A percentile compares a stretch with the other conserved stretches of the same genome.
Conservation (phyloP, 1,140 invertebrate genomes). For the Daktulosphaira vitifoliae region DNA sequence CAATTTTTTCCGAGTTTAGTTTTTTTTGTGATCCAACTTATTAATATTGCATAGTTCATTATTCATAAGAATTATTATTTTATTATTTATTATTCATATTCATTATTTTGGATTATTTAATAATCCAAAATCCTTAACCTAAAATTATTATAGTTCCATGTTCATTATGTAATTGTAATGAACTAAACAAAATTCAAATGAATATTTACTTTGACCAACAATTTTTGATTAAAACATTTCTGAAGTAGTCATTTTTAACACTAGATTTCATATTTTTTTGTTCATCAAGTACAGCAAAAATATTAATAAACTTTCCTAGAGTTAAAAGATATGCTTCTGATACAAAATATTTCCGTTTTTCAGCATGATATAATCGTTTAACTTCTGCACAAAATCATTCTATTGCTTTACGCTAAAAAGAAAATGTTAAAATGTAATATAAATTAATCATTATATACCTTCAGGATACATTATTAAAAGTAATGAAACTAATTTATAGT, state of each 20-base stretch:
- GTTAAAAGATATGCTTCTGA: constrained; percentile 97
- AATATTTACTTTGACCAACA: constrained; percentile 88
- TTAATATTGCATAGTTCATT: constrained; percentile 90
- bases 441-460: not conserved
- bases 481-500: no score
- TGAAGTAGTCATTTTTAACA: constrained; percentile 99
- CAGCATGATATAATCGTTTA: constrained; percentile 87
- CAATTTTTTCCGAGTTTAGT: constrained; percentile 87
- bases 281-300: constrained; percentile 99
- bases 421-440: constrained; percentile 13
- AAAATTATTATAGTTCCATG: not conserved
- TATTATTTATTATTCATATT: constrained; percentile 83
- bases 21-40: constrained; percentile 96
- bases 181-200: no score
- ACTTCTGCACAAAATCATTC: constrained; percentile 94
- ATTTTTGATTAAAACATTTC: constrained; percentile 97
- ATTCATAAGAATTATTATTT: constrained; percentile 96
- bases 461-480: no score
- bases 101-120: no score
- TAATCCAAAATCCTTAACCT: constrained; percentile 89
- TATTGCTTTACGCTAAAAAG: constrained; percentile 81
- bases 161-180: no score
- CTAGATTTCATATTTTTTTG: constrained; percentile 99
- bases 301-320: constrained; percentile 98
- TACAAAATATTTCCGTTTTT: constrained; percentile 97